Evolutionary conservation across 2,113 vertebrate genomes (phyloP), one percentile per base, ranked within the genome.

Genomic region (Myodes glareolus): DNA sequence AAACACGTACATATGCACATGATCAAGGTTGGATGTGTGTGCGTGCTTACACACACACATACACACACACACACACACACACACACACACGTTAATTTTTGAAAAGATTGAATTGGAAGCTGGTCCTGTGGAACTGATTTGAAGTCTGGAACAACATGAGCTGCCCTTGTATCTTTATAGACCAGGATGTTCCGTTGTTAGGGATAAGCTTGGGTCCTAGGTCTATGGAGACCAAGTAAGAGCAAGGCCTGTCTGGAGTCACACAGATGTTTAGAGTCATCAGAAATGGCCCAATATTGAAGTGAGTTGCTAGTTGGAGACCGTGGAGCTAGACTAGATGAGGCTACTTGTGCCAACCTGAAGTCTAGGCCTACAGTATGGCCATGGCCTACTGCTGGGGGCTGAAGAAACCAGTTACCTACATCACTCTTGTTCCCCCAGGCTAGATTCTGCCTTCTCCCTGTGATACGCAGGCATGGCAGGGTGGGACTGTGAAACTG

Each of bases 401-500:
- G 50, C 29, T 63, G 36, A 27, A 4, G 19, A 5, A 70, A 25
- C 50, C 1, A 0, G 31, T 6, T 47, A 6, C 5, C 68, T 27
- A 33, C 3, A 7, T 89, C 23, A 39, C 50, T 36, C 16, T 68
- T 5, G 7, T n/a, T 5, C 67, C 14, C 21, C 45, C 19, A 17
- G 25, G 42, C 42, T 31, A 68, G 17, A 17, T 16, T 36, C 13
- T 72, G 7, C 9, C 25, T 50, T n/a, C 45, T 55, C 21, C 47
- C 16, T 29, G 25, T 11, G 5, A 33, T 7, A 17, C 10, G 12
- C 52, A 45, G 7, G 13, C 13, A 7, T n/a, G 58, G 36, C 14
- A 7, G 12, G 33, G 3, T 16, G 9, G 31, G 8, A 50, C 23
- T 0, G 3, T n/a, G 70, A 16, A 11, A 17, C 21, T 17, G 31